phyloP scores from a whole-genome alignment of 2,113 vertebrate species.

The Monopterus albus region DNA sequence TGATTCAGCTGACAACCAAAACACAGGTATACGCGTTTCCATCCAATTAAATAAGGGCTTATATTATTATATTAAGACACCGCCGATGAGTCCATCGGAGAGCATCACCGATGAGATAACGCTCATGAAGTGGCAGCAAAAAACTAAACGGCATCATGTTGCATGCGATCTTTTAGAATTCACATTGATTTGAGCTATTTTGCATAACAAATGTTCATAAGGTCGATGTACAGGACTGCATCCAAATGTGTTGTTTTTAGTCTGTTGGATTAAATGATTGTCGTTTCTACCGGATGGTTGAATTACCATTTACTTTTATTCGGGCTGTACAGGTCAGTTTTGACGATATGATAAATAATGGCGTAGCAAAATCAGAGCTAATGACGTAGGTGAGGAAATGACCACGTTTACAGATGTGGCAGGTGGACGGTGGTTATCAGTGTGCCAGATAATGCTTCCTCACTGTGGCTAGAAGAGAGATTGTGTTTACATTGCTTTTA shows the following conservation, averaged over 20 bases:
- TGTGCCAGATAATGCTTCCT: conserved; percentile 31
- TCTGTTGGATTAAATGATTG: conserved; percentile 2
- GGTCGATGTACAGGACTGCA: background rate
- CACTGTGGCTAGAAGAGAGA: conserved; percentile 17
- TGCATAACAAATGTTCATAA: background rate
- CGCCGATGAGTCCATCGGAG: conserved; percentile 14
- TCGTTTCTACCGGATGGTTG: background rate
- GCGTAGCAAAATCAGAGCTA: conserved; percentile 49
- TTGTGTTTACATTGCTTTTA: conserved; percentile 67
- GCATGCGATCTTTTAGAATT: background rate
- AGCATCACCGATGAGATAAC: conserved; percentile 60
- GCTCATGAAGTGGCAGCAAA: background rate
- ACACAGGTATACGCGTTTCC: conserved; percentile 85
- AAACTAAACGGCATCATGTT: background rate
- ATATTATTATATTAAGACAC: background rate
- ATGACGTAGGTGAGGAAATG: conserved; percentile 57
- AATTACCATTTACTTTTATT: background rate
- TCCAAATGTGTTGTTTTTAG: background rate
- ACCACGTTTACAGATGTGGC: conserved; percentile 65
- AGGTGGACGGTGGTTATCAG: conserved; percentile 62
- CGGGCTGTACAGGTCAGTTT: background rate
- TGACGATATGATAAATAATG: conserved; percentile 6
- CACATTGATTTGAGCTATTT: background rate
- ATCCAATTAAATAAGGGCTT: background rate
- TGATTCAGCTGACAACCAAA: conserved; percentile 98